Evolutionary conservation across 2,113 vertebrate species (phyloP).

Genomic region (Tyto alba): DNA sequence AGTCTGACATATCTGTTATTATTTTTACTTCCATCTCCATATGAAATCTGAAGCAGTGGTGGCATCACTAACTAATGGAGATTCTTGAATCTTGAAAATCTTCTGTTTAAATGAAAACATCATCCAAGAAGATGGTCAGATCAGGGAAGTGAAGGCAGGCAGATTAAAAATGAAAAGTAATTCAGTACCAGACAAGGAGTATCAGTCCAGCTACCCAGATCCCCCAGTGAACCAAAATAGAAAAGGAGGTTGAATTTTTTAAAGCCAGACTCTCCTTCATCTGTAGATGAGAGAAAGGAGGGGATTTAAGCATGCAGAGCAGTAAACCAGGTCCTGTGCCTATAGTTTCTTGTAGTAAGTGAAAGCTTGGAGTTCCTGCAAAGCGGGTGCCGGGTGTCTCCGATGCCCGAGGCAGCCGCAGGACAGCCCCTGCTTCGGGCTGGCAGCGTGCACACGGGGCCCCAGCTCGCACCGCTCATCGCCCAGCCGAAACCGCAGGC

Average conservation of each 20-base stretch:
- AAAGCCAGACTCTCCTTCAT: not conserved
- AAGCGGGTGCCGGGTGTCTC: not conserved
- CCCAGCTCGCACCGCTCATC: not conserved
- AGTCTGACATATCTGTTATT: not conserved
- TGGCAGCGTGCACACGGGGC: fast-evolving
- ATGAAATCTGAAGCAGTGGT: not conserved
- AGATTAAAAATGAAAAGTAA: not conserved
- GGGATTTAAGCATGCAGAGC: not conserved
- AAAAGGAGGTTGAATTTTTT: not conserved
- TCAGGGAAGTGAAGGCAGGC: not conserved
- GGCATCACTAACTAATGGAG: not conserved
- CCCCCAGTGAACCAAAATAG: not conserved
- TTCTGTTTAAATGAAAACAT: not conserved
- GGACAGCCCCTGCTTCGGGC: fast-evolving
- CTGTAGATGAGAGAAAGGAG: not conserved
- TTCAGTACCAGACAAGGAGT: not conserved
- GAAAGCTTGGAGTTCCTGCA: not conserved
- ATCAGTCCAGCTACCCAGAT: not conserved
- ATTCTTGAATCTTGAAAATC: not conserved
- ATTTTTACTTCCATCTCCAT: not conserved
- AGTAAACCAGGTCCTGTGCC: not conserved
- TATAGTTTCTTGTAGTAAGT: not conserved
- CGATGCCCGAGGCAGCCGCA: not conserved
- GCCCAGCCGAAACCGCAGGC: fast-evolving
- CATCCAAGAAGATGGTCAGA: not conserved